A percentile compares a stretch with the other conserved stretches of the same genome.
Conservation (phyloP, 2,797 vertebrate species). For the Eulemur mongoz region DNA sequence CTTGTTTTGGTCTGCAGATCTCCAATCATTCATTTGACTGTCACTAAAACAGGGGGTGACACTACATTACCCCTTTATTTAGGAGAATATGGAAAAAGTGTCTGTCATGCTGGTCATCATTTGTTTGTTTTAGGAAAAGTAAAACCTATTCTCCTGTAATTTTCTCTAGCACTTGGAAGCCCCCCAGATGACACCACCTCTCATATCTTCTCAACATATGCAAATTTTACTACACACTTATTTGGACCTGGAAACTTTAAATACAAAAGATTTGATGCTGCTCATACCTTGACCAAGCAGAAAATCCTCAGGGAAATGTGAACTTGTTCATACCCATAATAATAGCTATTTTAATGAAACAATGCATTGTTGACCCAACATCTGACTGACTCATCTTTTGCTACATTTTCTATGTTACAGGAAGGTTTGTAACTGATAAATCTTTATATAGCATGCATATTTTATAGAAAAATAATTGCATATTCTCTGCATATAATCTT, state of each 20-base stretch:
- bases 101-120: neutral
- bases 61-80: conserved; percentile 45
- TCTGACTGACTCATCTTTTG: conserved; percentile 47
- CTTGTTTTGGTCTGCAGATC: conserved; percentile 20
- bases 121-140: conserved; percentile 39
- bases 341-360: conserved; percentile 48
- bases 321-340: neutral
- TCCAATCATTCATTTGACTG: neutral
- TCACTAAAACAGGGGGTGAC: neutral
- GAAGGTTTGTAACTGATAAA: conserved; percentile 40
- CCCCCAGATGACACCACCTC: neutral
- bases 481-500: neutral
- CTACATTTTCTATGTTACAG: neutral
- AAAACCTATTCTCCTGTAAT: conserved; percentile 15
- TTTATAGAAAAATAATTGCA: conserved; percentile 48
- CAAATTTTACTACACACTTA: neutral
- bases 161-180: neutral
- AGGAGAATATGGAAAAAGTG: neutral
- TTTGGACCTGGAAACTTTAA: conserved; percentile 11
- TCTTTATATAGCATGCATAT: neutral
- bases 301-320: neutral
- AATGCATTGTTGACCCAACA: neutral
- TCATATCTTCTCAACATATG: neutral
- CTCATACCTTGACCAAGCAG: neutral
- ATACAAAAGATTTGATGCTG: neutral